Evolutionary conservation across 2,888 invertebrate genomes (phyloP).

Genomic region (Frankliniella fusca): DNA sequence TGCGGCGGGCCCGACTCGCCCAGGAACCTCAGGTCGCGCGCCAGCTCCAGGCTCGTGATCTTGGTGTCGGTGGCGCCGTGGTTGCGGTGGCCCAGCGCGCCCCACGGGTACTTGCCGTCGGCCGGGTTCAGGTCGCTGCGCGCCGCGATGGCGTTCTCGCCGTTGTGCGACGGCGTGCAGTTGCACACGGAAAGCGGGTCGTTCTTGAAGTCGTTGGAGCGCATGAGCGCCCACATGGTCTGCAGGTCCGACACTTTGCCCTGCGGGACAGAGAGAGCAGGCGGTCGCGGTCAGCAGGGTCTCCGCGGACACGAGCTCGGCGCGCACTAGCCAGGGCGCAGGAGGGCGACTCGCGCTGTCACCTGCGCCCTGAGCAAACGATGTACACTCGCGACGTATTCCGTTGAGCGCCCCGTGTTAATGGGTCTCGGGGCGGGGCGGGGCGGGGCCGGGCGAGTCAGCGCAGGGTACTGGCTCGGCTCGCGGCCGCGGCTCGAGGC

Average conservation of each 20-base stretch:
- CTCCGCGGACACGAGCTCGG: background rate
- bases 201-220: slow-evolving; percentile 66
- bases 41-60: slow-evolving; percentile 51
- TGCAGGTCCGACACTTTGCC: slow-evolving; percentile 53
- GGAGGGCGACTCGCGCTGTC: no score
- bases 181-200: slow-evolving; percentile 64
- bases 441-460: no score
- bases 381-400: background rate
- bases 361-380: no score
- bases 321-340: background rate
- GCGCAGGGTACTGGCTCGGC: no score
- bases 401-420: background rate
- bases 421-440: background rate
- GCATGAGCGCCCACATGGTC: slow-evolving; percentile 57
- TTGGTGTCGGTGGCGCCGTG: slow-evolving; percentile 70
- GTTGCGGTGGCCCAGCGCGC: slow-evolving; percentile 61
- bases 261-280: background rate
- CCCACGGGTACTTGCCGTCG: slow-evolving; percentile 67
- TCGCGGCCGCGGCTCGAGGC: no score
- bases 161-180: slow-evolving; percentile 66
- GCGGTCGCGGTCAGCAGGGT: background rate
- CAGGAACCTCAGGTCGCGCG: slow-evolving; percentile 51
- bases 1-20: slow-evolving; percentile 54
- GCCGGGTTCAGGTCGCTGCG: slow-evolving; percentile 66
- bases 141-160: slow-evolving; percentile 66